These are phyloP conservation scores for Argentina silus DNA, from an alignment of 2,797 vertebrate species.

Conservation along the genomic window DNA sequence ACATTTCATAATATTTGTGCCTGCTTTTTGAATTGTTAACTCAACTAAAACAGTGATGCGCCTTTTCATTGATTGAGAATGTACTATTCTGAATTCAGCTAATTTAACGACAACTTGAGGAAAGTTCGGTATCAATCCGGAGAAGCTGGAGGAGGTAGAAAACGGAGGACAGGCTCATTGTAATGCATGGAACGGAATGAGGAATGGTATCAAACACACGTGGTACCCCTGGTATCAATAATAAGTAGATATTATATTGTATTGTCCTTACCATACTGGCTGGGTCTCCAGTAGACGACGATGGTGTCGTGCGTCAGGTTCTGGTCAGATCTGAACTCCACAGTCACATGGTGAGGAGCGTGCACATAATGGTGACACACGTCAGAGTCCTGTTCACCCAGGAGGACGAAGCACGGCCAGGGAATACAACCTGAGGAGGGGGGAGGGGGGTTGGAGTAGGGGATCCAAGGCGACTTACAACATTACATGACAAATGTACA, in stretches of 20 bases:
- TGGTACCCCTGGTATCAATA: not conserved
- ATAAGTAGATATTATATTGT: not conserved
- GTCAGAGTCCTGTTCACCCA: slow-evolving; percentile 62
- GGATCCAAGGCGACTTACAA: no score
- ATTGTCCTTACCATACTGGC: slow-evolving; percentile 69
- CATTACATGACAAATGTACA: no score
- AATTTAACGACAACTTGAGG: not conserved
- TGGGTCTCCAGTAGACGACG: slow-evolving; percentile 79
- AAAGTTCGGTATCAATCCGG: slow-evolving; percentile 1
- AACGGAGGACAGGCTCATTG: not conserved
- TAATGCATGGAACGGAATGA: not conserved
- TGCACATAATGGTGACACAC: slow-evolving; percentile 78
- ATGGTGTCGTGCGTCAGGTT: slow-evolving; percentile 63
- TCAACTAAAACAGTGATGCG: no score
- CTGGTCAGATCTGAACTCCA: slow-evolving; percentile 59
- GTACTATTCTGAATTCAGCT: not conserved
- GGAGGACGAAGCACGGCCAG: slow-evolving; percentile 72
- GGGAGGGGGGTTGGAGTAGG: no score
- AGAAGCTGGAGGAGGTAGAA: not conserved
- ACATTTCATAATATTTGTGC: no score
- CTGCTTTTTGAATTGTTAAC: no score
- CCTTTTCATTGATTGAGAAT: not conserved
- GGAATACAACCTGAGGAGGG: slow-evolving; percentile 74
- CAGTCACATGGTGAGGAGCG: slow-evolving; percentile 66
- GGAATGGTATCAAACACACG: not conserved